Base-by-base conservation (phyloP, 2,888 invertebrate genomes). In the Andrena bicolor region DNA sequence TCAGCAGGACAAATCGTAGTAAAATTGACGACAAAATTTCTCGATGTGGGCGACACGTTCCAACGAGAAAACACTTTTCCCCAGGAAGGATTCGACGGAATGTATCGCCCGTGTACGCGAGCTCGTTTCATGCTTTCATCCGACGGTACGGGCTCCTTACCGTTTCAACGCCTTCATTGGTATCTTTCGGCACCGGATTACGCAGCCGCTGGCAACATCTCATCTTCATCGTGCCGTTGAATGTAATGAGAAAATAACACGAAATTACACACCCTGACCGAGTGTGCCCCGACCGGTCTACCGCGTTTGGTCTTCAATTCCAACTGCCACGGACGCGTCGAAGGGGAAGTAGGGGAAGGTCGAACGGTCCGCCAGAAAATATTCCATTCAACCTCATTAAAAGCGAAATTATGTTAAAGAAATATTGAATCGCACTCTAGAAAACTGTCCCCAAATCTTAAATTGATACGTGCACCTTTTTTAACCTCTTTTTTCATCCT, bases 231-330 rank as follows among this genome's bases (percentile, higher is more conserved):
- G 76, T 65, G 76, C 58, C 73, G 68, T 70, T 69, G 82, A 82
- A 78, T 74, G 84, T 91, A 90, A 91, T 89, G 91, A 90, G 90
- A 90, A 90, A 90, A 91, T 91, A 91, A 91, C 86, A 86, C 86
- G 90, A 91, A 91, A 91, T 91, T 91, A 91, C 89, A 90, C 91
- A 91, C 87, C 79, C 83, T 75, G 84, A 87, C 81, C 85, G 84
- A 90, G 86, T 90, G 88, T 91, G 89, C 85, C 83, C 82, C 74
- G 83, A 84, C 81, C 79, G 77, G 82, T 66, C 80, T 72, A 68
- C 71, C 73, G 69, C 72, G 72, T 80, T 86, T 81, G 74, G 71
- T 81, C 80, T 60, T 74, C 85, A 58, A 88, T 88, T 89, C 83
- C 77, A 79, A 86, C 86, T 84, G 86, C 84, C 84, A 77, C 76